phyloP scores from a whole-genome alignment of 2,888 invertebrate species.

The Heliothis peltigera region DNA sequence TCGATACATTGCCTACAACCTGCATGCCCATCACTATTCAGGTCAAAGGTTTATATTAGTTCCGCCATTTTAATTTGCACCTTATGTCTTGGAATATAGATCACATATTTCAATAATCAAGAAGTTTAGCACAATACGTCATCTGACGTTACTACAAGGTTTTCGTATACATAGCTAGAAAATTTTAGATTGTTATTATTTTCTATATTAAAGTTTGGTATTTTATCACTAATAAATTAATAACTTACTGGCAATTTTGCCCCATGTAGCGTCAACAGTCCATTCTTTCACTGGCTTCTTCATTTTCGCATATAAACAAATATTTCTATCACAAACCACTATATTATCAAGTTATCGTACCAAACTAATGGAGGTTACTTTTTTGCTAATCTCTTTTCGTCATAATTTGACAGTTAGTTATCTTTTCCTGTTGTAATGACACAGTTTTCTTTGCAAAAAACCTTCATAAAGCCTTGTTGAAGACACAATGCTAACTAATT shows the following conservation, averaged over 20 bases:
- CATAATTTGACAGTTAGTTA: no score
- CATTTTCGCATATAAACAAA: slow-evolving; percentile 21
- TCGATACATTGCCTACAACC: no score
- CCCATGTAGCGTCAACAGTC: slow-evolving; percentile 86
- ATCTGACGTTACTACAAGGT: not conserved
- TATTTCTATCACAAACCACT: not conserved
- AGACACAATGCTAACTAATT: no score
- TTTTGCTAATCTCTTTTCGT: no score
- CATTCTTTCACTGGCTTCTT: slow-evolving; percentile 71
- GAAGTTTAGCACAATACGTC: not conserved
- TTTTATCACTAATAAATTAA: no score
- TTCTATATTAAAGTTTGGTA: no score
- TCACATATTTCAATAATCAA: not conserved
- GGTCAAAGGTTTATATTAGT: fast-evolving
- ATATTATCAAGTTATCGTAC: no score
- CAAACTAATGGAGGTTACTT: no score
- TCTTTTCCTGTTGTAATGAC: no score
- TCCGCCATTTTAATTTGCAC: slow-evolving; percentile 10
- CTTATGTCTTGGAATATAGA: fast-evolving
- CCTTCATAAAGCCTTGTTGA: no score
- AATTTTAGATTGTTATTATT: not conserved
- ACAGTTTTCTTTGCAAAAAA: no score
- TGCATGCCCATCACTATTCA: slow-evolving; percentile 26
- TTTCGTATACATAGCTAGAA: fast-evolving
- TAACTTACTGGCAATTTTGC: slow-evolving; percentile 84